Base-by-base conservation (phyloP, 1,140 invertebrate species). In the Megalopta genalis region DNA sequence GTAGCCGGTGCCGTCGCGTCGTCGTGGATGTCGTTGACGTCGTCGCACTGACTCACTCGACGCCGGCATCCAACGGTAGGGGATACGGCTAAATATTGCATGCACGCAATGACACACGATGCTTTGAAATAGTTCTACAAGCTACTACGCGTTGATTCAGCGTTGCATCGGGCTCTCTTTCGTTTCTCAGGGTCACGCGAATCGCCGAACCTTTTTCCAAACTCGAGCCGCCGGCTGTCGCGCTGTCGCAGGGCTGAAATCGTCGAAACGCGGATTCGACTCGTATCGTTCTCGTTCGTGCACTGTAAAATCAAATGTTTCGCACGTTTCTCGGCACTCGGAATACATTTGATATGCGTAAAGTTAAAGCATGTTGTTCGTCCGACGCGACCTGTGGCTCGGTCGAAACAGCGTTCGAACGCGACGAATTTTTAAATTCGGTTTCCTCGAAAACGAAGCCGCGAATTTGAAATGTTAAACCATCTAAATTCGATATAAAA, bases 81-180 rank as follows among this genome's bases (percentile, higher is more conserved):
- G 77, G 75, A 69, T 69, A 84, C 49, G 87, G 84, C 88, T 91
- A 91, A 91, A 89, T 91, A 91, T 91, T 91, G 88, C 90, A 88
- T 88, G 88, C 88, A 83, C 88, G 90, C 86, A 89, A 87, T 88
- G 87, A 89, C 86, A 88, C 87, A 88, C 82, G 84, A 73, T 82
- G 83, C 86, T 89, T 89, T 88, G 84, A 86, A 90, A 90, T 90
- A 88, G 85, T 90, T 89, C 62, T 64, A 88, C 88, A 82, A 86
- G 72, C 71, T 59, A 37, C 57, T 57, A 27, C 70, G 84, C 74
- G 77, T 86, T 86, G 81, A 86, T 84, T 87, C 85, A 81, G 73
- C 74, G 63, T 39, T 77, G 64, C 81, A 83, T 83, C 78, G 59
- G 74, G 67, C 85, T 74, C 68, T 27, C 66, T 72, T 65, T 59